Base-by-base conservation (phyloP, 2,113 vertebrate genomes). In the Ceyx cyanopectus region DNA sequence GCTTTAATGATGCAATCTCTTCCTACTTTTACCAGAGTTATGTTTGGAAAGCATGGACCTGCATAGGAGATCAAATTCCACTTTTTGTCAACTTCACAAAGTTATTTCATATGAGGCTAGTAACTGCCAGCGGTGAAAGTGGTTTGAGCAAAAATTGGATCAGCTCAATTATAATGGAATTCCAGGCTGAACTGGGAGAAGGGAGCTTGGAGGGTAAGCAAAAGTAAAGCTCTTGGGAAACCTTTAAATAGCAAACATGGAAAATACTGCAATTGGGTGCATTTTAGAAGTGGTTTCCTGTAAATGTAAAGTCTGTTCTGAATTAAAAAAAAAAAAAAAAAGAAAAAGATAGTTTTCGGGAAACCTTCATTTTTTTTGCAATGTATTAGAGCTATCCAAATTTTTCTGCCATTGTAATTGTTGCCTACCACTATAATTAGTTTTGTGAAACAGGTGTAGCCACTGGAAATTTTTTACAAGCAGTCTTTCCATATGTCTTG, bases 231-330 rank as follows among this genome's bases (percentile, higher is more conserved):
- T 94, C 90, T 94, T 94, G 93, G 90, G 92, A 95, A 53, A 83
- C 61, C 69, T 95, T 96, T 90, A 94, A 96, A 95, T 96, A 94
- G 81, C 69, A 80, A 83, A 95, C 95, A 95, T 1, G 48, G 92
- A 97, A 97, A 97, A 95, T 92, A 95, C 43, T 95, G 94, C 90
- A 96, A 96, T 96, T 87, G 95, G 81, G 75, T 96, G 95, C 88
- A 68, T 96, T 94, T 97, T 94, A 93, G 88, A 97, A 97, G 87
- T 94, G 72, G 82, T 96, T 96, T 97, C 82, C 93, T 95, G 67
- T 94, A 92, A 96, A 97, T 96, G 81, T 92, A 93, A 95, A 97
- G 70, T 92, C 95, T 97, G 94, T 93, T 97, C 58, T 81, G 81
- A 96, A 97, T 97, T 85, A 88, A 79, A 90, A 37, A 37, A 37